A percentile compares a stretch with the other conserved stretches of the same genome.
phyloP scores from a whole-genome alignment of 2,888 invertebrate species.

The Helobdella robusta region DNA sequence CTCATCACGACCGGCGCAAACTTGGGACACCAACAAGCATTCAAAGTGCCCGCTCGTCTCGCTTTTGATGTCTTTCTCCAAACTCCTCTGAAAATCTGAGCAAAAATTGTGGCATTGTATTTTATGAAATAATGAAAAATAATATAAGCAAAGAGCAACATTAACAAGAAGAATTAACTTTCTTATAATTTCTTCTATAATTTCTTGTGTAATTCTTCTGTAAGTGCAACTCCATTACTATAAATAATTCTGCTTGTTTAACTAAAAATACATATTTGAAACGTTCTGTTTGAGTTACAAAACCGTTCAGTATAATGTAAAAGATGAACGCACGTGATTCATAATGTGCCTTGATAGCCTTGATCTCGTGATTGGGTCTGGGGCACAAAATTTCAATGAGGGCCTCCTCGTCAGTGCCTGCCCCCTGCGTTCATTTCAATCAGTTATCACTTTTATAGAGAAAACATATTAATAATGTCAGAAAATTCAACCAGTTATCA shows the following conservation, averaged over 20 bases:
- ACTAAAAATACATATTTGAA: background rate
- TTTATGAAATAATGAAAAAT: too few species aligned
- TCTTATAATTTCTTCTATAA: background rate
- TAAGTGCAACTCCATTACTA: background rate
- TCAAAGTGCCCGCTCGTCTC: slow-evolving; percentile 47
- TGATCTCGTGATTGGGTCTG: slow-evolving; percentile 51
- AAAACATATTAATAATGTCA: too few species aligned
- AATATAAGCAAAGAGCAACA: background rate
- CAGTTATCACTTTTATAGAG: too few species aligned
- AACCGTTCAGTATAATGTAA: background rate
- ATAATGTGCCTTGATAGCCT: slow-evolving; percentile 56
- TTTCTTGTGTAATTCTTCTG: background rate
- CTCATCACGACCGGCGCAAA: slow-evolving; percentile 23
- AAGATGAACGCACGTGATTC: slow-evolving; percentile 37
- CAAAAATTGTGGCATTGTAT: background rate
- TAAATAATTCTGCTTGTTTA: background rate
- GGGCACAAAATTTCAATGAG: slow-evolving; percentile 76
- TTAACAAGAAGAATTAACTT: background rate
- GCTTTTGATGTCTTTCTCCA: slow-evolving; percentile 45
- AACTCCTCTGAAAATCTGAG: slow-evolving; percentile 40
- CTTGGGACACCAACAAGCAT: slow-evolving; percentile 41
- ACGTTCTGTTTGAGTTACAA: background rate
- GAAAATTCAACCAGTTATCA: background rate
- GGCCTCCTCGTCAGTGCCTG: slow-evolving; percentile 77
- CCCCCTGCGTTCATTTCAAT: slow-evolving; percentile 53